These are phyloP conservation scores for Leptinotarsa peninsularis DNA, from an alignment of 2,888 invertebrate genomes.

Conservation along the genomic window DNA sequence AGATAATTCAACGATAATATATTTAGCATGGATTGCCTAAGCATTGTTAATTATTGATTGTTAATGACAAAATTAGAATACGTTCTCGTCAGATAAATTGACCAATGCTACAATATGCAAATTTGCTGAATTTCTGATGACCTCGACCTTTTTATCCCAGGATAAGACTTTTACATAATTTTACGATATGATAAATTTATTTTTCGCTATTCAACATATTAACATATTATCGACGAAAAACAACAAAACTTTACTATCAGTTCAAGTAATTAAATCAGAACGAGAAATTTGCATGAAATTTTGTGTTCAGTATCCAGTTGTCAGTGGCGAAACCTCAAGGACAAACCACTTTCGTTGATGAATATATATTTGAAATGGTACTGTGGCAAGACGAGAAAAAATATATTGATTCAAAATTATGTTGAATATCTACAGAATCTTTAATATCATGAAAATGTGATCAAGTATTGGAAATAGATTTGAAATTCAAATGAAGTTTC, in stretches of 20 bases:
- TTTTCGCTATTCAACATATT: slow-evolving; percentile 9
- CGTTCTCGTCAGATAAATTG: slow-evolving; percentile 7
- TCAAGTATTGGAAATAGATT: no score
- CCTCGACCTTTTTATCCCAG: slow-evolving; percentile 24
- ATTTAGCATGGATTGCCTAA: neutral
- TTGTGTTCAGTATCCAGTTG: neutral
- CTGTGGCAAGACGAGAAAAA: neutral
- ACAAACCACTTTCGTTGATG: neutral
- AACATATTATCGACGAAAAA: slow-evolving; percentile 7
- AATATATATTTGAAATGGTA: neutral
- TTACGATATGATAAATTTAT: slow-evolving; percentile 1
- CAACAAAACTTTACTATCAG: neutral
- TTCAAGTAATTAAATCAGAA: slow-evolving; percentile 1
- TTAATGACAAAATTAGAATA: slow-evolving; percentile 17
- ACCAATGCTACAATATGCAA: slow-evolving; percentile 17
- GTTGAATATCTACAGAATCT: neutral
- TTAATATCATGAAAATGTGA: no score
- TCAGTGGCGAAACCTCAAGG: slow-evolving; percentile 1
- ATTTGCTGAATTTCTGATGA: slow-evolving; percentile 19
- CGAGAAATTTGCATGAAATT: neutral
- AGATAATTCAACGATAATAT: neutral
- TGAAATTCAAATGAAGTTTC: no score
- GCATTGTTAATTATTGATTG: neutral
- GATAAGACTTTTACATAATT: slow-evolving; percentile 21
- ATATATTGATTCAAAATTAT: neutral